These are phyloP conservation scores for Galagoides demidoff DNA, from an alignment of 2,797 vertebrate genomes.

Conservation along the genomic window DNA sequence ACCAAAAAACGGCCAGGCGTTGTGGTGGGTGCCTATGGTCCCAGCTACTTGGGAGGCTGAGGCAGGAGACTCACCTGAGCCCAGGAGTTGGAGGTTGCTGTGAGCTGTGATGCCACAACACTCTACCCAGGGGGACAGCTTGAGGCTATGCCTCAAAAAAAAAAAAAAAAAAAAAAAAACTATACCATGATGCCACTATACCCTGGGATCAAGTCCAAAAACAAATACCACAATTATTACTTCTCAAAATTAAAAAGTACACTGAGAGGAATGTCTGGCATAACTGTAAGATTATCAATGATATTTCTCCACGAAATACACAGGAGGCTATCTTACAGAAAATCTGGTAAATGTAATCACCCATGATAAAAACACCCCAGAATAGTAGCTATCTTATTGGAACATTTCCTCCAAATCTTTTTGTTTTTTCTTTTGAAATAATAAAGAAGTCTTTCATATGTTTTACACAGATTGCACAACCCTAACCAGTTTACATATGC, in stretches of 20 bases:
- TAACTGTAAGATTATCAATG: neutral
- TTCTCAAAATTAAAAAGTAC: constrained; percentile 15
- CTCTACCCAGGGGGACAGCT: no score
- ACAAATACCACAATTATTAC: neutral
- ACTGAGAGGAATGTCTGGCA: neutral
- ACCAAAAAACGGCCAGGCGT: no score
- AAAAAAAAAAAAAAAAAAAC: no score
- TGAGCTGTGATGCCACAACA: no score
- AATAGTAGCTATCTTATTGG: neutral
- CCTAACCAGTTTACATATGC: constrained; percentile 28
- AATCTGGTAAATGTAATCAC: constrained; percentile 20
- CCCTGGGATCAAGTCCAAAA: neutral
- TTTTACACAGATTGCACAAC: neutral
- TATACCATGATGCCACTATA: neutral
- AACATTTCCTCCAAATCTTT: neutral
- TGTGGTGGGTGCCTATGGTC: no score
- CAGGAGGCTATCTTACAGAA: neutral
- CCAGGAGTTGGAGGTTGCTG: no score
- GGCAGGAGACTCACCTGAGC: no score
- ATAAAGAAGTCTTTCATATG: neutral
- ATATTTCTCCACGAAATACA: neutral
- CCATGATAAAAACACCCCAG: constrained; percentile 21
- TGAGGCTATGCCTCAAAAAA: no score
- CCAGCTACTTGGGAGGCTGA: no score
- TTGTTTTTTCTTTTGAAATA: constrained; percentile 44